A percentile compares a stretch with the other conserved stretches of the same genome.
phyloP scores from a whole-genome alignment of 2,888 invertebrate species.

The Ichneumoninae sp. region DNA sequence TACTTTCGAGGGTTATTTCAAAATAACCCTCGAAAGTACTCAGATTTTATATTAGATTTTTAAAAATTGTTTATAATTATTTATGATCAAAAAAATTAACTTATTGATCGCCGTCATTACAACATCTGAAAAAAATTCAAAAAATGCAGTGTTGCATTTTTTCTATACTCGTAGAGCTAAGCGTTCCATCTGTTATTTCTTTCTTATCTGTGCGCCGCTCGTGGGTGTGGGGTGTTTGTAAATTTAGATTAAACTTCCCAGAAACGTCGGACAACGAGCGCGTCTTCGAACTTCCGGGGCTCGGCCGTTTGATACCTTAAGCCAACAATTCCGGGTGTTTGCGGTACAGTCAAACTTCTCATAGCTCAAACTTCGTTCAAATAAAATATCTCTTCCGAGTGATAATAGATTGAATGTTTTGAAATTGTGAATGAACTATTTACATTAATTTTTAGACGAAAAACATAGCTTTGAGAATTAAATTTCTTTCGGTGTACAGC shows the following conservation, averaged over 20 bases:
- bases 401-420: neutral
- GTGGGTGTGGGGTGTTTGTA: conserved; percentile 1
- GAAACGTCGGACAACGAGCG: neutral
- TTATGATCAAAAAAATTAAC: too few relatives aligned
- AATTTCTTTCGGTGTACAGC: too few relatives aligned
- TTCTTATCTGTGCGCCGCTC: neutral
- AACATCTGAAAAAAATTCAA: too few relatives aligned
- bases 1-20: too few relatives aligned
- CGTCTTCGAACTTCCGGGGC: conserved; percentile 16
- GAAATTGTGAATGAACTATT: neutral
- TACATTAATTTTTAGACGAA: too few relatives aligned
- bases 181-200: neutral
- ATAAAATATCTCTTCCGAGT: neutral
- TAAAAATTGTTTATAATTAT: too few relatives aligned
- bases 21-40: too few relatives aligned
- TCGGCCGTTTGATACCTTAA: conserved; percentile 13
- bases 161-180: neutral
- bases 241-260: conserved; percentile 3
- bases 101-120: too few relatives aligned
- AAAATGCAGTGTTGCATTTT: neutral
- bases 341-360: neutral
- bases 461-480: too few relatives aligned
- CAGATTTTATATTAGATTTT: too few relatives aligned
- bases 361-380: neutral
- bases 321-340: neutral